Evolutionary conservation across 2,888 invertebrate species (phyloP), one percentile per base, ranked within the genome.

Genomic region (Eumerus sabulonum): DNA sequence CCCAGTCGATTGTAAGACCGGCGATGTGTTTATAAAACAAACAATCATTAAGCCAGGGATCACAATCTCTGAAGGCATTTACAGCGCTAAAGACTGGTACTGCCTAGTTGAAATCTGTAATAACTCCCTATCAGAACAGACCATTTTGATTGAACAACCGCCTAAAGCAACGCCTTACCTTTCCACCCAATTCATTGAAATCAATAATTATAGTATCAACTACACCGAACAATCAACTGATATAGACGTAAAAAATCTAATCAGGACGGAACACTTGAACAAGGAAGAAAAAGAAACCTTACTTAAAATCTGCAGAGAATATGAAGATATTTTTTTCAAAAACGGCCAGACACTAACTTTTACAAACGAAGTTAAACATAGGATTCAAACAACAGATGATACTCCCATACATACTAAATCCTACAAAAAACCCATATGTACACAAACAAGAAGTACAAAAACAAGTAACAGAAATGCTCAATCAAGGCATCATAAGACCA

Each of bases 391-490:
- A n/a, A n/a, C n/a, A n/a, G n/a, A n/a, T n/a, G n/a, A n/a, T n/a
- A n/a, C n/a, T n/a, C n/a, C n/a, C n/a, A n/a, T n/a, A n/a, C n/a
- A n/a, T n/a, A n/a, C n/a, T n/a, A n/a, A n/a, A n/a, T n/a, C n/a
- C 3, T 70, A 62, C 36, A 9, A 45, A 0, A 70, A 51, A 42
- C 5, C 70, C 53, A 7, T 36, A 70, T 27, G 44, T 76, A 0
- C 68, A 76, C 14, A 68, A 68, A 16, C 9, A 13, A 0, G 76
- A 76, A 68, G 42, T 76, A 0, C 57, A n/a, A 18, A 57, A 57
- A 13, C 76, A 76, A 57, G 59, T 70, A 1, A 19, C 35, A 5
- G 54, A 76, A n/a, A 70, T 76, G 68, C 64, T 76, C 9, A 27
- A 57, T 4, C 76, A 76, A n/a, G n/a, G n/a, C n/a, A n/a, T n/a